Evolutionary conservation across 2,797 vertebrate species (phyloP).

Genomic region (Syngnathus rostellatus): DNA sequence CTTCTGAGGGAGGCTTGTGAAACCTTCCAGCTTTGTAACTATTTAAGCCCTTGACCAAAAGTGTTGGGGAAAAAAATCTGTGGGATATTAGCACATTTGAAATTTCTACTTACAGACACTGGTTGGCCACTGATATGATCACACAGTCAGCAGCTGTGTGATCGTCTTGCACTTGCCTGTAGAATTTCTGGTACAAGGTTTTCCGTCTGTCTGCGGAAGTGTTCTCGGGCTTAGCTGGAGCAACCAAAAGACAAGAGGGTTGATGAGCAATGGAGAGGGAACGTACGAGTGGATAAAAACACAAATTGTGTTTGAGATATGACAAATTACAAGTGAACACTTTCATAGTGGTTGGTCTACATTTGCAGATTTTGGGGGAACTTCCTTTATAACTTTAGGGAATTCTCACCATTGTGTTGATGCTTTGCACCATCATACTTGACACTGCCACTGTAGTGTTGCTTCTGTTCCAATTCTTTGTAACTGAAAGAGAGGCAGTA

Average conservation of each 20-base stretch:
- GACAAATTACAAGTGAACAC: background rate
- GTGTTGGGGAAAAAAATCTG: background rate
- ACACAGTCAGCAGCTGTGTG: slow-evolving; percentile 66
- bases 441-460: slow-evolving; percentile 47
- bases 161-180: slow-evolving; percentile 68
- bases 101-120: slow-evolving; percentile 63
- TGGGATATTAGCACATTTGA: background rate
- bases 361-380: background rate
- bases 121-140: slow-evolving; percentile 67
- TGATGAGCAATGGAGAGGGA: background rate
- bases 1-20: background rate
- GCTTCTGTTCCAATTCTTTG: slow-evolving; percentile 61
- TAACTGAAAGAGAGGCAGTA: slow-evolving; percentile 46
- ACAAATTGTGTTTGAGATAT: background rate
- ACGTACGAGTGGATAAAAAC: background rate
- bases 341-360: background rate
- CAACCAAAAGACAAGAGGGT: background rate
- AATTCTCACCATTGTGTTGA: slow-evolving; percentile 57
- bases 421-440: slow-evolving; percentile 57
- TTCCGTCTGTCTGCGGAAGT: slow-evolving; percentile 58
- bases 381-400: background rate
- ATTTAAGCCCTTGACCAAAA: background rate
- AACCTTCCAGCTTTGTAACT: background rate
- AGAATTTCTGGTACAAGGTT: slow-evolving; percentile 68
- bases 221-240: slow-evolving; percentile 38